These are phyloP conservation scores for Rostratula benghalensis DNA, from an alignment of 2,113 vertebrate species.

Conservation along the genomic window DNA sequence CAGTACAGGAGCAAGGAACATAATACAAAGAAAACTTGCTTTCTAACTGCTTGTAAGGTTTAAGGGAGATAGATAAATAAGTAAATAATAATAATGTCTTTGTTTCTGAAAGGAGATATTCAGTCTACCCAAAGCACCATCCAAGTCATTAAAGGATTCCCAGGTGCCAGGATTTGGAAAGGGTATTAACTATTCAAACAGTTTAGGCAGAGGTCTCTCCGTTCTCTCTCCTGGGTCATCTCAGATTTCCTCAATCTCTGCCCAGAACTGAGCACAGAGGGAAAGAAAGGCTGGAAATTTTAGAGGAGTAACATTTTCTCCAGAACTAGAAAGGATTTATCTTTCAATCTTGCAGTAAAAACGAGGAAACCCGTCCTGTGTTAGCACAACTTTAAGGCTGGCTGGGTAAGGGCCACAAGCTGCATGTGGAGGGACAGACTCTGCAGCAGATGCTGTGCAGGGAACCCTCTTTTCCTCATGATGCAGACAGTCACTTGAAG, in stretches of 20 bases:
- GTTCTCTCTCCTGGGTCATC: constrained; percentile 38
- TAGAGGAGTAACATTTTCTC: not conserved
- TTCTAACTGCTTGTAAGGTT: constrained; percentile 5
- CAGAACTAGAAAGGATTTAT: not conserved
- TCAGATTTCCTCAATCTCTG: constrained; percentile 52
- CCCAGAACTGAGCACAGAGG: not conserved
- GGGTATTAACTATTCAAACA: constrained; percentile 57
- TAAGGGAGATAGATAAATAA: constrained; percentile 25
- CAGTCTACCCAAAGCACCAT: constrained; percentile 35
- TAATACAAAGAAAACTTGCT: not conserved
- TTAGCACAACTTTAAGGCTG: not conserved
- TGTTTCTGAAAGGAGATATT: constrained; percentile 54
- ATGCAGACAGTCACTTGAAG: not conserved
- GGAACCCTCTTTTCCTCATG: not conserved
- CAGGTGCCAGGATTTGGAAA: constrained; percentile 63
- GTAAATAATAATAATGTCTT: constrained; percentile 44
- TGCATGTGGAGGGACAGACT: not conserved
- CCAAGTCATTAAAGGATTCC: constrained; percentile 53
- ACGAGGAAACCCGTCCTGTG: not conserved
- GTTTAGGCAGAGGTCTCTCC: constrained; percentile 44
- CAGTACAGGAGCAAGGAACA: not conserved
- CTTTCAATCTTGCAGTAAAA: not conserved
- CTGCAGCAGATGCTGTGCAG: not conserved
- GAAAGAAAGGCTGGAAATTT: constrained; percentile 12
- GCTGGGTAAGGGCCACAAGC: not conserved